phyloP scores from a whole-genome alignment of 2,888 invertebrate species.

The Orchesella flavescens region DNA sequence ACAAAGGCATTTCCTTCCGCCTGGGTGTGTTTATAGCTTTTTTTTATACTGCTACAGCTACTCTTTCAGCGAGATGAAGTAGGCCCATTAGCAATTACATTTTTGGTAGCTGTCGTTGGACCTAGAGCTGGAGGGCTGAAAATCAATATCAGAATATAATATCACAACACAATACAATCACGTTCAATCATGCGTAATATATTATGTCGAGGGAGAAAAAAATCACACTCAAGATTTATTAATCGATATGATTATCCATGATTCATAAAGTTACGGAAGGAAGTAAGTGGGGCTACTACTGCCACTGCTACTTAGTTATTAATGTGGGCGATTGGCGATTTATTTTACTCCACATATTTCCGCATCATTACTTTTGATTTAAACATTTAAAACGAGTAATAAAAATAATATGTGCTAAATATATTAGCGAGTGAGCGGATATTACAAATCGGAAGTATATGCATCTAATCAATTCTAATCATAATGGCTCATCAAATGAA shows the following conservation, averaged over 20 bases:
- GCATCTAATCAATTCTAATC: neutral
- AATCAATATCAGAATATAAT: conserved; percentile 18
- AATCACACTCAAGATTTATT: conserved; percentile 38
- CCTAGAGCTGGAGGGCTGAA: conserved; percentile 3
- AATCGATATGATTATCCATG: conserved; percentile 29
- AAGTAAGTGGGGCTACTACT: conserved; percentile 21
- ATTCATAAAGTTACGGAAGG: conserved; percentile 7
- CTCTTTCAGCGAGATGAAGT: neutral
- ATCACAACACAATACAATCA: too few relatives aligned
- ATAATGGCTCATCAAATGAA: neutral
- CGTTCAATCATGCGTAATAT: neutral
- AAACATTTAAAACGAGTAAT: neutral
- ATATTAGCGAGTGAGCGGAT: neutral
- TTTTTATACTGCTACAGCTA: neutral
- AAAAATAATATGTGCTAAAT: neutral
- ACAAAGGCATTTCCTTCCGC: conserved; percentile 62
- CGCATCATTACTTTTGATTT: neutral
- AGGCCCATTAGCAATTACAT: neutral
- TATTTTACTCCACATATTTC: neutral
- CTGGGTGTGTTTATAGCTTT: conserved; percentile 59
- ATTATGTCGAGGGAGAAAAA: neutral
- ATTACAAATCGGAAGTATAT: neutral
- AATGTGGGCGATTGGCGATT: conserved; percentile 2
- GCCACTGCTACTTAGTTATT: too few relatives aligned
- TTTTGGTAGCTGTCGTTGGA: neutral